phyloP scores from a whole-genome alignment of 2,113 vertebrate species.

The Periophthalmodon schlosseri region DNA sequence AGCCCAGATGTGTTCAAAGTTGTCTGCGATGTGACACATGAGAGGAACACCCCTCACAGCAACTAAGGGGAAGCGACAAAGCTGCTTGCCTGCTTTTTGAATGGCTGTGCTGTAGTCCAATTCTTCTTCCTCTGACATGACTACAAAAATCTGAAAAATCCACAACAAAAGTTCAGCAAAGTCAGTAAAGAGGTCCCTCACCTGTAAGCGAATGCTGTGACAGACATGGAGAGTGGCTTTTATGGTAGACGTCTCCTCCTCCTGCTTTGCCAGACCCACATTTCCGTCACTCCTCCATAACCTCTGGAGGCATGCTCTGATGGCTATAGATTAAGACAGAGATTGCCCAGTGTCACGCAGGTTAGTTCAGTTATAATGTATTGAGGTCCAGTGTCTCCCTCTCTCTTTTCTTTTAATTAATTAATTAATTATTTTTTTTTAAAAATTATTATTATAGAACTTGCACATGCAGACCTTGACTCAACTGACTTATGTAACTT shows the following conservation, averaged over 20 bases:
- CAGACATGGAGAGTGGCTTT: conserved; percentile 18
- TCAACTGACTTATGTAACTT: conserved; percentile 65
- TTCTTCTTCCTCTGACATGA: conserved; percentile 46
- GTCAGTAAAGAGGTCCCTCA: not conserved
- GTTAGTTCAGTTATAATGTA: too few species aligned
- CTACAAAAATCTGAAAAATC: not conserved
- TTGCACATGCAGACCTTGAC: conserved; percentile 10
- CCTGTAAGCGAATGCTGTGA: conserved; percentile 11
- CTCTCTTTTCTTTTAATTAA: too few species aligned
- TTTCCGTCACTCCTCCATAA: conserved; percentile 17
- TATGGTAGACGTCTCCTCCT: not conserved
- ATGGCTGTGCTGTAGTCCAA: conserved; percentile 57
- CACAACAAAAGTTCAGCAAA: not conserved
- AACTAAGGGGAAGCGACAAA: conserved; percentile 69
- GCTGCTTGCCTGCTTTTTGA: conserved; percentile 22
- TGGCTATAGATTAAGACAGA: not conserved
- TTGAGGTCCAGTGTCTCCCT: too few species aligned
- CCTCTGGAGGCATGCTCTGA: not conserved
- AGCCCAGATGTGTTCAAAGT: conserved; percentile 70
- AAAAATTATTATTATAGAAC: too few species aligned
- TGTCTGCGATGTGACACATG: conserved; percentile 62
- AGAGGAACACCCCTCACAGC: conserved; percentile 70
- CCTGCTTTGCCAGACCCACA: conserved; percentile 10
- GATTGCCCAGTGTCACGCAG: too few species aligned
- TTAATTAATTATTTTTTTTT: too few species aligned